Percentiles rank a stretch among this genome's conserved stretches.
These are phyloP conservation scores for Pseudococcus longispinus DNA, from an alignment of 2,888 invertebrate genomes.

Conservation along the genomic window DNA sequence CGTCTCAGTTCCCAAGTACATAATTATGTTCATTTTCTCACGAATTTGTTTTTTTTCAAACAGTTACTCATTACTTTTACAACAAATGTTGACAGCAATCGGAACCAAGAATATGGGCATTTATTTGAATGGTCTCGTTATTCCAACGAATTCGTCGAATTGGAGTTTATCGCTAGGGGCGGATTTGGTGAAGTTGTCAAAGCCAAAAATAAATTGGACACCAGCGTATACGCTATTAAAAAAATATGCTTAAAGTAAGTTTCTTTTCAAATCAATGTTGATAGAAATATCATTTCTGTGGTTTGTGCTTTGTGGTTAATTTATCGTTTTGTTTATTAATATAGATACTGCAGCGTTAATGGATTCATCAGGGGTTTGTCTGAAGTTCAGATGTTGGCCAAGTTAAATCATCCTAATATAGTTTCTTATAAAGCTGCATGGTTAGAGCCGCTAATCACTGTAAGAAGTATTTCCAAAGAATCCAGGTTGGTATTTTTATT, in stretches of 20 bases:
- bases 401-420: conserved; percentile 79
- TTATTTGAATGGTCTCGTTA: conserved; percentile 65
- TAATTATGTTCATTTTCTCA: background rate
- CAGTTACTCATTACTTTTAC: background rate
- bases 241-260: conserved; percentile 67
- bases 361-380: conserved; percentile 72
- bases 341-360: conserved; percentile 67
- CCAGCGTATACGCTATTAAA: conserved; percentile 80
- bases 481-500: background rate
- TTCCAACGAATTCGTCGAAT: conserved; percentile 73
- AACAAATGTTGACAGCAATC: background rate
- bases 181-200: conserved; percentile 81
- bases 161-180: conserved; percentile 74
- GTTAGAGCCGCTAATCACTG: conserved; percentile 70
- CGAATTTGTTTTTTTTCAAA: background rate
- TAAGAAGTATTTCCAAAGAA: conserved; percentile 33
- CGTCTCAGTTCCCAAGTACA: conserved; percentile 13
- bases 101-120: conserved; percentile 7
- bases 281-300: conserved; percentile 46
- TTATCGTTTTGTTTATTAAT: conserved; percentile 63
- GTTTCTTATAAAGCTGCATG: conserved; percentile 85
- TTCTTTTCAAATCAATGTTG: background rate
- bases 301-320: conserved; percentile 14
- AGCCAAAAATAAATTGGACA: conserved; percentile 78
- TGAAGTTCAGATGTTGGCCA: conserved; percentile 82